phyloP scores from a whole-genome alignment of 64 coral and sea anemone genomes.

The Dendrophyllia cribrosa region DNA sequence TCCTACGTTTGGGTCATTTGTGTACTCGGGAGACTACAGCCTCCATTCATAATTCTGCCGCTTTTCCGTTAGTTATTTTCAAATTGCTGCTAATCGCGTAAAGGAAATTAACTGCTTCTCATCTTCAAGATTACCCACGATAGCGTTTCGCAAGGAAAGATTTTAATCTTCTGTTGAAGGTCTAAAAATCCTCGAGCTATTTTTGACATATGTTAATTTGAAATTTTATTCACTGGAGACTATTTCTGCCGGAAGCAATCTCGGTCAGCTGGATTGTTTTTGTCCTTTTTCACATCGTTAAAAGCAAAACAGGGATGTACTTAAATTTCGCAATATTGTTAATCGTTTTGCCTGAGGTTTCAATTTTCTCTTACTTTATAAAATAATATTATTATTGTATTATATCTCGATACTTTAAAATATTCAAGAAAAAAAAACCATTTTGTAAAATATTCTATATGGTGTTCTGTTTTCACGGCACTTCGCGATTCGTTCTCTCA shows the following conservation, averaged over 20 bases:
- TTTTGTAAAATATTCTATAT: too few relatives aligned
- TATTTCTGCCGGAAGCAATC: not conserved
- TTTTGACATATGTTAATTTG: not conserved
- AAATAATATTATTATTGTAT: too few relatives aligned
- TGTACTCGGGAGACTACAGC: too few relatives aligned
- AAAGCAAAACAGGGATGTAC: not conserved
- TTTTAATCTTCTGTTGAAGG: not conserved
- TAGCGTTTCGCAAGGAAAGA: not conserved
- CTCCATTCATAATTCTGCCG: too few relatives aligned
- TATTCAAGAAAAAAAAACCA: too few relatives aligned
- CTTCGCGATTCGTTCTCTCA: too few relatives aligned
- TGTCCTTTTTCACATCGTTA: not conserved
- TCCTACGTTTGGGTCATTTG: too few relatives aligned
- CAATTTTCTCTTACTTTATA: too few relatives aligned
- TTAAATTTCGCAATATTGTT: too few relatives aligned
- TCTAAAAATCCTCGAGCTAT: not conserved
- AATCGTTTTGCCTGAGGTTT: too few relatives aligned
- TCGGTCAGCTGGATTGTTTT: not conserved
- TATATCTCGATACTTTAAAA: too few relatives aligned
- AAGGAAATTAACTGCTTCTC: constrained; percentile 9
- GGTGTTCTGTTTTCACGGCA: too few relatives aligned
- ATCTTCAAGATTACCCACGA: not conserved
- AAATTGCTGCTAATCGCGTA: not conserved
- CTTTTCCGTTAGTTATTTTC: not conserved
- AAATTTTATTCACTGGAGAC: not conserved